Conservation (phyloP, 2,113 vertebrate genomes). For the Monopterus albus region DNA sequence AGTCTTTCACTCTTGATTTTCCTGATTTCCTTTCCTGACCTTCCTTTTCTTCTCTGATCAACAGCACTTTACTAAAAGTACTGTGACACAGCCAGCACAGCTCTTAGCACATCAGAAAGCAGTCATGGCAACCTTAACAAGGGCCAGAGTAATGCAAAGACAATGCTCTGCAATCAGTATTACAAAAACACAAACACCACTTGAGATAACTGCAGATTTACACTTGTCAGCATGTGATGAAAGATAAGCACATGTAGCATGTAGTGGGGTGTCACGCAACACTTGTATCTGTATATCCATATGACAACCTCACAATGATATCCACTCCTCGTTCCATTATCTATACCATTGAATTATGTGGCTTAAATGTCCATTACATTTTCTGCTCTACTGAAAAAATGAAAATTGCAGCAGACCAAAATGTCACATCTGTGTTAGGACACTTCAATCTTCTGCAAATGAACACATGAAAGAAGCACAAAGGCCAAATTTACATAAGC, state of each 20-base stretch:
- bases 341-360: too few relatives aligned
- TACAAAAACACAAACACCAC: slow-evolving; percentile 13
- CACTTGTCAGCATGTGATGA: slow-evolving; percentile 26
- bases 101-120: slow-evolving; percentile 60
- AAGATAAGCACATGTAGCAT: not conserved
- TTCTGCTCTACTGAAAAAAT: too few relatives aligned
- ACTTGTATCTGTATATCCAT: too few relatives aligned
- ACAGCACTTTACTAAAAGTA: slow-evolving; percentile 62
- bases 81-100: slow-evolving; percentile 43
- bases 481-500: too few relatives aligned
- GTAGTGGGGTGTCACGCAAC: too few relatives aligned
- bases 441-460: too few relatives aligned
- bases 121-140: slow-evolving; percentile 54
- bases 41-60: slow-evolving; percentile 47
- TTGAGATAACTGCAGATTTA: slow-evolving; percentile 32
- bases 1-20: not conserved
- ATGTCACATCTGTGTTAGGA: too few relatives aligned
- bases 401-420: too few relatives aligned
- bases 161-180: slow-evolving; percentile 8
- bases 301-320: too few relatives aligned
- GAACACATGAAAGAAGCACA: too few relatives aligned
- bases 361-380: too few relatives aligned
- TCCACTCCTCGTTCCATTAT: too few relatives aligned
- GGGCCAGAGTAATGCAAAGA: slow-evolving; percentile 50
- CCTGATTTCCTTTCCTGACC: not conserved